Evolutionary conservation across 2,797 vertebrate genomes (phyloP).

Genomic region (Parauchenoglanis ngamensis): DNA sequence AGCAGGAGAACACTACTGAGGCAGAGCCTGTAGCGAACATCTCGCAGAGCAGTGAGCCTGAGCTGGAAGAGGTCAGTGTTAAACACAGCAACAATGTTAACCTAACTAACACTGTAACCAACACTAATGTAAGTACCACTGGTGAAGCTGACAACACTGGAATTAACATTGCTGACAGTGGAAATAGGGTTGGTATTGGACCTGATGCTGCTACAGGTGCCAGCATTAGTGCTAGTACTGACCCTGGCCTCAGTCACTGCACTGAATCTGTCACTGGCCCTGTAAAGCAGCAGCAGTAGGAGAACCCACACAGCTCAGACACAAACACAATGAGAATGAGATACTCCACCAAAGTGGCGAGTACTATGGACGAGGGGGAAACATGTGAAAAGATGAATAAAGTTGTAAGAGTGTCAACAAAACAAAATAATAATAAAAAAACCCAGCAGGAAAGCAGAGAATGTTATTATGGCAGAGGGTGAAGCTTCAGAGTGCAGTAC

Average conservation of each 20-base stretch:
- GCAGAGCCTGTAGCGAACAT: not conserved
- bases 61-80: not conserved
- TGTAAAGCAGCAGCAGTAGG: not conserved
- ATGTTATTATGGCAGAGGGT: not conserved
- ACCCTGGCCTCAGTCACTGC: not conserved
- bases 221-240: not conserved
- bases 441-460: not conserved
- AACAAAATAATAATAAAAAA: not conserved
- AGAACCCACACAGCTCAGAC: not conserved
- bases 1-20: not conserved
- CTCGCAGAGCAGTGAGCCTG: not conserved
- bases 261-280: not conserved
- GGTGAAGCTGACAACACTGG: not conserved
- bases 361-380: not conserved
- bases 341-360: too few species aligned
- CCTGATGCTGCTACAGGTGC: not conserved
- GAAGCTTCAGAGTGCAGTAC: not conserved
- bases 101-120: not conserved
- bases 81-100: not conserved
- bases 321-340: not conserved
- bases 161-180: not conserved
- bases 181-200: not conserved
- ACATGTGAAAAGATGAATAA: not conserved
- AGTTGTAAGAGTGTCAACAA: not conserved
- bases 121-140: not conserved